phyloP scores from a whole-genome alignment of 2,797 vertebrate genomes.

The Myripristis murdjan region DNA sequence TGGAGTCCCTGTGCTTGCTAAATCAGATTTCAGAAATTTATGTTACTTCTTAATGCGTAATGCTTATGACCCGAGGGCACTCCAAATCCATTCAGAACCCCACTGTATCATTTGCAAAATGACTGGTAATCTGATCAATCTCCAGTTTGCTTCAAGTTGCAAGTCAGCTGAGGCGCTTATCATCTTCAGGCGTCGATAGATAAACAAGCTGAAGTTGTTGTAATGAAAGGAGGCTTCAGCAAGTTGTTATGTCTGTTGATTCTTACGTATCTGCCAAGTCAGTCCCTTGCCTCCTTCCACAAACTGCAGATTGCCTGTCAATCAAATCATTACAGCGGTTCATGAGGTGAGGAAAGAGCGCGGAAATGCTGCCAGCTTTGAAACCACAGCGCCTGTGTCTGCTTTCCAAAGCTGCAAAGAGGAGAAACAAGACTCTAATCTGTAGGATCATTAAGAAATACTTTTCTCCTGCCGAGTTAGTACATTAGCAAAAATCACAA shows the following conservation, averaged over 20 bases:
- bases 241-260: constrained; percentile 4
- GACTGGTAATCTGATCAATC: too few species aligned
- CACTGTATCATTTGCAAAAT: too few species aligned
- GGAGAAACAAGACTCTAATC: constrained; percentile 32
- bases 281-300: constrained; percentile 26
- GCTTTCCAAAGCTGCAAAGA: constrained; percentile 24
- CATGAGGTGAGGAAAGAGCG: constrained; percentile 53
- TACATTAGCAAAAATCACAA: constrained; percentile 34
- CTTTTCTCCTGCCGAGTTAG: constrained; percentile 20
- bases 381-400: constrained; percentile 45
- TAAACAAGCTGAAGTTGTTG: constrained; percentile 16
- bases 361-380: constrained; percentile 41
- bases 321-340: constrained; percentile 49
- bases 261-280: constrained; percentile 25
- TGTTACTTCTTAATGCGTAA: too few species aligned
- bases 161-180: too few species aligned
- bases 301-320: constrained; percentile 29
- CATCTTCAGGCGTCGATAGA: constrained; percentile 9
- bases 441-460: constrained; percentile 1
- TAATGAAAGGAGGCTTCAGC: constrained; percentile 35
- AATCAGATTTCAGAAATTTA: too few species aligned
- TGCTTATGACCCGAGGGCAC: too few species aligned
- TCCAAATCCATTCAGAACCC: too few species aligned
- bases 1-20: too few species aligned
- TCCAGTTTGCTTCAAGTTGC: too few species aligned